phyloP scores from a whole-genome alignment of 2,888 invertebrate species.

The Elysia crispata region DNA sequence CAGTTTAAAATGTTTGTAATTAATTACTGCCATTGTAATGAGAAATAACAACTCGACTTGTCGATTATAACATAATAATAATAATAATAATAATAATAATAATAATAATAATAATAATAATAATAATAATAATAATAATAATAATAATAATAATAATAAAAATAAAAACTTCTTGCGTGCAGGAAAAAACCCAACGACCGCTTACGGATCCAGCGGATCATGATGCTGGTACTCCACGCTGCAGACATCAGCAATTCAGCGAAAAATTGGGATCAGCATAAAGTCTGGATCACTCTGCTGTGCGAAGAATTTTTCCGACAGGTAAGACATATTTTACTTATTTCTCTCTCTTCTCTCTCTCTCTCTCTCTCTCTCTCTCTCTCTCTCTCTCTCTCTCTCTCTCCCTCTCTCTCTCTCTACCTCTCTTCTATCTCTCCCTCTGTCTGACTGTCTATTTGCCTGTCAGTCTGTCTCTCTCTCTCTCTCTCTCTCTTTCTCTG shows the following conservation, averaged over 20 bases:
- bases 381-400: conserved; percentile 2
- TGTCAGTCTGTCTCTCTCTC: too few relatives aligned
- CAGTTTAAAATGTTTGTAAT: too few relatives aligned
- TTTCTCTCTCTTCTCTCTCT: too few relatives aligned
- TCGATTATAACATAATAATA: too few relatives aligned
- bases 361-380: neutral
- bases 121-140: too few relatives aligned
- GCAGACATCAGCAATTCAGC: conserved; percentile 50
- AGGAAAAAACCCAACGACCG: conserved; percentile 24
- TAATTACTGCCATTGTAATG: too few relatives aligned
- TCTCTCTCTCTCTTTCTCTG: too few relatives aligned
- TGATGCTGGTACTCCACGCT: conserved; percentile 42
- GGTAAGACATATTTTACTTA: conserved; percentile 13
- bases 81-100: too few relatives aligned
- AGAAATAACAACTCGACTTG: too few relatives aligned
- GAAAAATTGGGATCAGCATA: conserved; percentile 46
- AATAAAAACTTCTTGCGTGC: neutral
- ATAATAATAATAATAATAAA: too few relatives aligned
- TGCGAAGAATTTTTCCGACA: conserved; percentile 45
- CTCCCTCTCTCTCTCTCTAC: conserved; percentile 1
- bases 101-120: too few relatives aligned
- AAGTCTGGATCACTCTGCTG: conserved; percentile 43
- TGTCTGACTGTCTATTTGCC: too few relatives aligned
- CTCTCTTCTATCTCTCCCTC: neutral
- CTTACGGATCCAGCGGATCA: conserved; percentile 34